Conservation (phyloP, 2,888 invertebrate genomes). For the Chromoteleia sp. region DNA sequence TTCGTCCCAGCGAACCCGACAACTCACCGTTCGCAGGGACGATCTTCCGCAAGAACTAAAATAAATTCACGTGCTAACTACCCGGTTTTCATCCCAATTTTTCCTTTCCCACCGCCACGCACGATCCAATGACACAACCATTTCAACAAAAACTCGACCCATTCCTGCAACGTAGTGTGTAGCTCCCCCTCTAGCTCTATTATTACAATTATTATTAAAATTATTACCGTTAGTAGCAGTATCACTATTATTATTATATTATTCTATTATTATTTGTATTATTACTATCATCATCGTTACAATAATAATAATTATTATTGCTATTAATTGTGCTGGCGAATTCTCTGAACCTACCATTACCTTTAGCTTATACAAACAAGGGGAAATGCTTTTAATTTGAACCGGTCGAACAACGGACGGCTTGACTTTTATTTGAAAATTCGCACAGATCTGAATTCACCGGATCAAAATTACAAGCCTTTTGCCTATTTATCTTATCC, state of each 20-base stretch:
- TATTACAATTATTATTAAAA: constrained; percentile 76
- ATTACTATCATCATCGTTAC: constrained; percentile 82
- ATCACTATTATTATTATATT: constrained; percentile 82
- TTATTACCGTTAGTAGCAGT: constrained; percentile 78
- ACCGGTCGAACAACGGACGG: constrained; percentile 5
- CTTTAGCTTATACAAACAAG: constrained; percentile 26
- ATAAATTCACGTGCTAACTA: constrained; percentile 65
- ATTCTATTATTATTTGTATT: constrained; percentile 82
- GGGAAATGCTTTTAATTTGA: constrained; percentile 38
- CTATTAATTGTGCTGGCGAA: constrained; percentile 72
- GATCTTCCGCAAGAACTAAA: constrained; percentile 58
- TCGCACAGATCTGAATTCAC: not conserved
- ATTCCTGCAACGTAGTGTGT: constrained; percentile 79
- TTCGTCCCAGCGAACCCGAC: constrained; percentile 79
- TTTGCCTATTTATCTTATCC: constrained; percentile 40
- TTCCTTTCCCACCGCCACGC: constrained; percentile 72
- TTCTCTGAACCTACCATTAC: constrained; percentile 51
- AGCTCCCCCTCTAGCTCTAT: constrained; percentile 75
- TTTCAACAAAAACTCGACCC: constrained; percentile 73
- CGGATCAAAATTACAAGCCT: constrained; percentile 38
- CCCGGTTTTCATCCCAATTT: constrained; percentile 62
- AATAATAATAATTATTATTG: constrained; percentile 82
- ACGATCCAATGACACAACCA: constrained; percentile 73
- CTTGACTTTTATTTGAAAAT: not conserved
- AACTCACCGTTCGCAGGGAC: constrained; percentile 78